Percentiles rank a stretch among this genome's conserved stretches.
phyloP scores from a whole-genome alignment of 2,888 invertebrate genomes.

The Entomobrya multifasciata region DNA sequence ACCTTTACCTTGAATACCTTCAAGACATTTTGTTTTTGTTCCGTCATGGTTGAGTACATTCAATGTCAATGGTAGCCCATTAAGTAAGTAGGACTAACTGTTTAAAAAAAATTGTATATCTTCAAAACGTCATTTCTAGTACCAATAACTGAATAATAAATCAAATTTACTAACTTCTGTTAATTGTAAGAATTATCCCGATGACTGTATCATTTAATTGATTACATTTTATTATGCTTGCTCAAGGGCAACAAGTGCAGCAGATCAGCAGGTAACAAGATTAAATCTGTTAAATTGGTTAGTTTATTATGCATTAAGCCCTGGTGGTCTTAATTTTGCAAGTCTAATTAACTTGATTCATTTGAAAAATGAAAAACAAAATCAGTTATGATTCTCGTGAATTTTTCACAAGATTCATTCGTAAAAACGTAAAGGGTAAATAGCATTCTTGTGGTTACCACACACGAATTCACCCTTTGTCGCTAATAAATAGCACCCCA shows the following conservation, averaged over 20 bases:
- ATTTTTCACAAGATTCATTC: neutral
- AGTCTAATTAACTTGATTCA: slow-evolving; percentile 35
- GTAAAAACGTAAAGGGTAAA: neutral
- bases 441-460: slow-evolving; percentile 8
- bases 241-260: slow-evolving; percentile 42
- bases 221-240: slow-evolving; percentile 46
- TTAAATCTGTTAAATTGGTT: slow-evolving; percentile 43
- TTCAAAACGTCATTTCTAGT: neutral
- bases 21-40: neutral
- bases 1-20: too few relatives aligned
- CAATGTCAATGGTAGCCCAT: neutral
- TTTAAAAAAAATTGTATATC: too few relatives aligned
- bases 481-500: slow-evolving; percentile 24
- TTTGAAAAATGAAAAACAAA: too few relatives aligned
- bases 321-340: slow-evolving; percentile 54
- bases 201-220: slow-evolving; percentile 44
- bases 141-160: slow-evolving; percentile 19
- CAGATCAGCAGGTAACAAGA: slow-evolving; percentile 31
- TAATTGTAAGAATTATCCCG: slow-evolving; percentile 39
- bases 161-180: slow-evolving; percentile 37
- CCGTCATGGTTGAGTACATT: too few relatives aligned
- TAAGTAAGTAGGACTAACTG: neutral
- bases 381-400: neutral
- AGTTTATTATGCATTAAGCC: slow-evolving; percentile 10
- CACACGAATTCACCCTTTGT: slow-evolving; percentile 49